Base-by-base conservation (phyloP, 2,113 vertebrate genomes). In the Corythornis madagascariensis region DNA sequence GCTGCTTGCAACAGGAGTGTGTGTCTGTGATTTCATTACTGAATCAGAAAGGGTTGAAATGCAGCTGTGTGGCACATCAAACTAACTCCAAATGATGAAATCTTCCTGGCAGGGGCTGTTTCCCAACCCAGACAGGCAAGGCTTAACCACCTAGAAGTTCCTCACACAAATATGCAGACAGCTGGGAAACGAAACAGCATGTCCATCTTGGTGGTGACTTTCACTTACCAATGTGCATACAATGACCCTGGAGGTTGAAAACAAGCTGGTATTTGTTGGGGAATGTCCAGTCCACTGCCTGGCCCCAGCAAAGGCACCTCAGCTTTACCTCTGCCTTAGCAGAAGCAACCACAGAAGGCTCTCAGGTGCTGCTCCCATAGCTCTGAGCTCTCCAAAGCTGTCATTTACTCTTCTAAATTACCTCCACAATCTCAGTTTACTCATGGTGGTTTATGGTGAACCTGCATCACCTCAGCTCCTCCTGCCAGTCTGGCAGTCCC, bases 281-380 rank as follows among this genome's bases (percentile, higher is more conserved):
- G 16, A 61, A 66, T 38, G 26, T 47, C 45, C 67, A 83, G 28
- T 14, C 31, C 42, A 16, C 63, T 53, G 57, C 29, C 8, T 50
- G 66, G 45, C 10, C 24, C 28, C 28, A 63, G 47, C 0, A 0
- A 7, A 11, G 13, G 4, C 38, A 25, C 29, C 45, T 22, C 24
- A 38, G 18, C 40, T 89, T 75, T 55, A 69, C 11, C 16, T 92
- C 28, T 69, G 33, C 18, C 35, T 13, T 28, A 47, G 59, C 16
- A 89, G 29, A 65, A 84, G n/a, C 24, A 75, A 12, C 31, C 50
- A 65, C 42, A 66, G 63, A 42, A 70, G 21, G 10, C 13, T 70
- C 31, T 66, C 55, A 61, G 21, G 18, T 80, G 45, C 63, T 55
- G 5, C 28, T 70, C 42, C 60, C 16, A 31, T 50, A 63, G 7